Evolutionary conservation across 1,140 invertebrate species (phyloP).

Genomic region (Drosophila gunungcola): DNA sequence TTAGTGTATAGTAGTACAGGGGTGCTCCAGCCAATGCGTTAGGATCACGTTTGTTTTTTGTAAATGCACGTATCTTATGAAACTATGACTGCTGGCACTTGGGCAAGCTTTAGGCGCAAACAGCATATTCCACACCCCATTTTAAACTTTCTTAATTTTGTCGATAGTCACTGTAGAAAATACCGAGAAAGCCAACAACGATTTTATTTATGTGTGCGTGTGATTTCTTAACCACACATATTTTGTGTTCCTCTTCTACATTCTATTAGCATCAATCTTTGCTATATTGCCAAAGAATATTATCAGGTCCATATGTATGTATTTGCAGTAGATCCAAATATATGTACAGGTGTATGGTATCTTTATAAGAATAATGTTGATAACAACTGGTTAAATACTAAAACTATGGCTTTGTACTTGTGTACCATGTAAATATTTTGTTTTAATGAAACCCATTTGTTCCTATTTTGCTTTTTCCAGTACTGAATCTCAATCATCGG

Average conservation of each 20-base stretch:
- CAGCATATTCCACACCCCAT: no score
- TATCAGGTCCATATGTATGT: neutral
- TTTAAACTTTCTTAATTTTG: no score
- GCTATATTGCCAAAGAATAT: neutral
- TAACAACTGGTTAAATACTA: constrained; percentile 9
- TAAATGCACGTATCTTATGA: no score
- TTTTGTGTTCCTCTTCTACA: neutral
- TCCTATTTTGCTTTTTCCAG: constrained; percentile 34
- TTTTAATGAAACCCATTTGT: neutral
- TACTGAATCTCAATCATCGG: constrained; percentile 44
- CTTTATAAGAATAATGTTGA: neutral
- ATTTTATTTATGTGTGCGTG: no score
- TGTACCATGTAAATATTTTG: constrained; percentile 24
- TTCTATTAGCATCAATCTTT: neutral
- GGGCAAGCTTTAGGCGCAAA: no score
- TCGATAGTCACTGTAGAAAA: no score
- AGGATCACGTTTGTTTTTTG: no score
- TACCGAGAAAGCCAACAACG: no score
- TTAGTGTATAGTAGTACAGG: no score
- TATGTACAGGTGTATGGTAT: neutral
- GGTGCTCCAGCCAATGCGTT: no score
- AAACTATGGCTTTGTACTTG: neutral
- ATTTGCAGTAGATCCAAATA: neutral
- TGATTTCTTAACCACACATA: neutral
- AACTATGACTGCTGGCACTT: no score